Evolutionary conservation across 2,113 vertebrate species (phyloP).

Genomic region (Prionailurus bengalensis): DNA sequence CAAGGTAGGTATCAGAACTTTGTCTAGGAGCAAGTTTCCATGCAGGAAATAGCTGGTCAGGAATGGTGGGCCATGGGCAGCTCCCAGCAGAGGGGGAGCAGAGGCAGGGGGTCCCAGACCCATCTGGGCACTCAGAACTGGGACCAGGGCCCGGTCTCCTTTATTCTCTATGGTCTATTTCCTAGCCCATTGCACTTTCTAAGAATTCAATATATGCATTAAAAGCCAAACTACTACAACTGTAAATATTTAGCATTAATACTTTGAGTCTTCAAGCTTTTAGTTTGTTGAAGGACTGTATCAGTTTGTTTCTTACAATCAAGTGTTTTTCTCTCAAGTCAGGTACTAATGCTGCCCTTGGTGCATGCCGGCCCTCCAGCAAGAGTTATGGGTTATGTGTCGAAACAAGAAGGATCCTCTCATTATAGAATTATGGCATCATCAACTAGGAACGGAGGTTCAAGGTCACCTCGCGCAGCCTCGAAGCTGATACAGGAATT

Average conservation of each 20-base stretch:
- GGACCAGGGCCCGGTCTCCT: neutral
- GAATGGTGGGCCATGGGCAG: neutral
- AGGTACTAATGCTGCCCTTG: neutral
- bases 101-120: too few relatives aligned
- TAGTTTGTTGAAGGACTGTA: neutral
- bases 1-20: neutral
- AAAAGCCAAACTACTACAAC: neutral
- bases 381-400: neutral
- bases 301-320: neutral
- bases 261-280: neutral
- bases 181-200: neutral
- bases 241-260: neutral
- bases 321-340: neutral
- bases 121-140: fast-evolving
- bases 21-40: neutral
- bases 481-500: neutral
- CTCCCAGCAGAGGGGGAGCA: neutral
- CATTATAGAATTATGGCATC: neutral
- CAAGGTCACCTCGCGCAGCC: neutral
- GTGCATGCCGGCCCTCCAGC: neutral
- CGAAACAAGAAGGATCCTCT: neutral
- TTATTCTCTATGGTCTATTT: neutral
- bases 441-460: neutral
- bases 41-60: neutral
- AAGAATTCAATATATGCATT: neutral